Evolutionary conservation across 2,797 vertebrate species (phyloP).

Genomic region (Menidia menidia): DNA sequence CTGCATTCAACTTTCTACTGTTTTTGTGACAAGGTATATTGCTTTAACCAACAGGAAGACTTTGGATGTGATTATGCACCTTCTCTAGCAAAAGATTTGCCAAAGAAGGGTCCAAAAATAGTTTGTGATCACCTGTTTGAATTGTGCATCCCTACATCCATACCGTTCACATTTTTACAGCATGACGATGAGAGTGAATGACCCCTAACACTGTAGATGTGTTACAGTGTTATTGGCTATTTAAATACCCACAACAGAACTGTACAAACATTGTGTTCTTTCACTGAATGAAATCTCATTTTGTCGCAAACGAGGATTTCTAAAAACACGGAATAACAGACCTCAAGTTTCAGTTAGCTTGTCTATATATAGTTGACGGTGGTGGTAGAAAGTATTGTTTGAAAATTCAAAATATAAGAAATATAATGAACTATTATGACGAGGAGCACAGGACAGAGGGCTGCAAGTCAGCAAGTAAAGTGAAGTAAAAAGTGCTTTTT

Average conservation of each 20-base stretch:
- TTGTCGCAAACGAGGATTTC: no score
- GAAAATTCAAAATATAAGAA: conserved; percentile 1
- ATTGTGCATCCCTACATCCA: conserved; percentile 38
- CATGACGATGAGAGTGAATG: conserved; percentile 37
- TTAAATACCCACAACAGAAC: conserved; percentile 22
- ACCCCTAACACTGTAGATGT: conserved; percentile 35
- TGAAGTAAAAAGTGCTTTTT: neutral
- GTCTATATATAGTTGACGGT: neutral
- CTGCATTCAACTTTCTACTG: conserved; percentile 30
- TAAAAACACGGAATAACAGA: neutral
- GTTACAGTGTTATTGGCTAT: conserved; percentile 35
- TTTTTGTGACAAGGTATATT: conserved; percentile 42
- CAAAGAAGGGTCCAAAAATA: conserved; percentile 23
- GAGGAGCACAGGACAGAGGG: neutral
- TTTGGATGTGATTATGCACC: conserved; percentile 41
- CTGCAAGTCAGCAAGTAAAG: neutral
- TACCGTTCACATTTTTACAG: conserved; percentile 59
- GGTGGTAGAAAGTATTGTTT: neutral
- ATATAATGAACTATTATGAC: neutral
- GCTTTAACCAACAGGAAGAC: conserved; percentile 69
- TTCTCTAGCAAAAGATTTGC: conserved; percentile 41
- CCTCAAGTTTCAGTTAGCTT: neutral
- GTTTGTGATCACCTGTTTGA: conserved; percentile 22
- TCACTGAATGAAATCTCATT: conserved; percentile 11
- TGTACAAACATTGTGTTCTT: conserved; percentile 4